phyloP scores from a whole-genome alignment of 2,888 invertebrate genomes.

The Eilema sororculum region DNA sequence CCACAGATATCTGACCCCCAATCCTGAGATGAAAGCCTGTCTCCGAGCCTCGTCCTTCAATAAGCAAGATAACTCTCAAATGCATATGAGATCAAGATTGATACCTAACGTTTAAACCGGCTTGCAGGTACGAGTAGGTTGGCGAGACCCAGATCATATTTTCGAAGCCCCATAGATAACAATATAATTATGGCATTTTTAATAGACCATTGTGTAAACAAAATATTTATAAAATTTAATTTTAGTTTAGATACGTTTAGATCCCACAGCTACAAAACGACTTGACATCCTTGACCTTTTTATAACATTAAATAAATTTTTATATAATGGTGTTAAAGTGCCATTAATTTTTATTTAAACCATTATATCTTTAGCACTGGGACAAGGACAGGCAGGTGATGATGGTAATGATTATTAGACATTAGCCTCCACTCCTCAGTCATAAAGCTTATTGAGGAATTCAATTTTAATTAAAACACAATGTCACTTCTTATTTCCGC shows the following conservation, averaged over 20 bases:
- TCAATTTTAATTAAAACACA: background rate
- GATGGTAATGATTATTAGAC: background rate
- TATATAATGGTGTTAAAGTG: background rate
- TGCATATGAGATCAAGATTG: no score
- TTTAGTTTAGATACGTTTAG: background rate
- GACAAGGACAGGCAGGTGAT: background rate
- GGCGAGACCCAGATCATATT: background rate
- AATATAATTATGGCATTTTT: background rate
- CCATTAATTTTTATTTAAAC: constrained; percentile 1
- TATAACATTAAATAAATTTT: background rate
- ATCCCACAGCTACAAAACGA: background rate
- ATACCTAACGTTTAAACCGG: no score
- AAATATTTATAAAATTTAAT: no score
- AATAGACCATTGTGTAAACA: background rate
- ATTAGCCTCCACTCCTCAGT: background rate
- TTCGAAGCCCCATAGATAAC: background rate
- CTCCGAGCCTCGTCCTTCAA: background rate
- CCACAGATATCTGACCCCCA: background rate
- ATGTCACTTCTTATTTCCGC: background rate
- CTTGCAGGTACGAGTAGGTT: background rate
- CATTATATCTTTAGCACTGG: background rate
- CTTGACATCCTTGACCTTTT: constrained; percentile 10
- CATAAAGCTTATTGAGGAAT: background rate
- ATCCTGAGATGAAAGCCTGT: background rate
- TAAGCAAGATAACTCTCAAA: no score